Evolutionary conservation across 1,140 invertebrate species (phyloP), one percentile per base, ranked within the genome.

Genomic region (Lysiphlebus fabarum): DNA sequence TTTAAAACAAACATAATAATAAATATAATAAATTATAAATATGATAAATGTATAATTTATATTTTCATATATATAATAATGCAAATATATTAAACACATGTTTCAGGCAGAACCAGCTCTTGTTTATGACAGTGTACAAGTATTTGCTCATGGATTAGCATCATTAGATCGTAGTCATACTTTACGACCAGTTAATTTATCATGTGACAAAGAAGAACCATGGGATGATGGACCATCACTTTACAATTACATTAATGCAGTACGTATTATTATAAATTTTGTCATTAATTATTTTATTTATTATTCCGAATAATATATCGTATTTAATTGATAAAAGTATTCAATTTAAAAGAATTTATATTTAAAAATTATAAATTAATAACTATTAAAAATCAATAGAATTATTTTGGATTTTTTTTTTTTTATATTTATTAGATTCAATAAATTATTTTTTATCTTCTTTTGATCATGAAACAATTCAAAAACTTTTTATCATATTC

Each of bases 231-330:
- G 94, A n/a, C 84, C 88, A 48, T 88, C 86, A 9, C 81, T 97
- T 1, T 87, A 93, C 72, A 95, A 96, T 75, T 95, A 95, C 72
- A 91, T 97, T 67, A 95, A 92, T 80, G 84, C 90, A 63, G 93
- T 96, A 80, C 81, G 80, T 80, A 26, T 26, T 26, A 26, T 2
- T 26, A 17, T 17, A 26, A 26, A 26, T 26, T 4, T 26, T 26
- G 17, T 26, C 17, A 26, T 26, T 4, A 26, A 26, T 26, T n/a
- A n/a, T n/a, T n/a, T n/a, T n/a, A n/a, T n/a, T 26, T 26, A 26
- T 26, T 26, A 26, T 26, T 26, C 4, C 17, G 4, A 26, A 26
- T 26, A 26, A n/a, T 17, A 17, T 17, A 17, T 17, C 3, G 17
- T 26, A 26, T 2, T 26, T 26, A 2, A 26, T 26, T 26, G n/a